These are phyloP conservation scores for Drosophila ohnishii DNA, from an alignment of 1,140 invertebrate genomes.

Conservation along the genomic window DNA sequence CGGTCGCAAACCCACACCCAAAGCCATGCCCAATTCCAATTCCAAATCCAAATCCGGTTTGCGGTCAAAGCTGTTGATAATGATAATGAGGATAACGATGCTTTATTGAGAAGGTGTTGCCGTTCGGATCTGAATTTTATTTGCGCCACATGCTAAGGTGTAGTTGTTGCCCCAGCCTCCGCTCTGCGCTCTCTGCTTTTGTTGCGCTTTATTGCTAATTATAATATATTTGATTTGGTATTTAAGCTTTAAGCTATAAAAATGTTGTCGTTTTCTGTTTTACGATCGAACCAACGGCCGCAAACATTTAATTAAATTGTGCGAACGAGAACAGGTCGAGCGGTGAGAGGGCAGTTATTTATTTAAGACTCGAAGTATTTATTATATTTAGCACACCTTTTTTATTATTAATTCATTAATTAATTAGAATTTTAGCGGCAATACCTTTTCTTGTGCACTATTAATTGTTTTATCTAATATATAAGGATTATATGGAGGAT, in stretches of 20 bases:
- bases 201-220: constrained; percentile 62
- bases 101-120: constrained; percentile 79
- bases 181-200: constrained; percentile 2
- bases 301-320: constrained; percentile 63
- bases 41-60: constrained; percentile 60
- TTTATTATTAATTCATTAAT: neutral
- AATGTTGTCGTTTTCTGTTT: constrained; percentile 64
- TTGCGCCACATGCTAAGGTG: constrained; percentile 37
- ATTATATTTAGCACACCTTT: constrained; percentile 25
- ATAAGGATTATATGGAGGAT: too few relatives aligned
- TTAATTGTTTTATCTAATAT: neutral
- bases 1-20: neutral
- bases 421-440: neutral
- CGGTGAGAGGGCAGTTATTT: neutral
- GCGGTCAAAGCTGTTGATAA: constrained; percentile 76
- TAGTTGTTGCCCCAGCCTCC: constrained; percentile 16
- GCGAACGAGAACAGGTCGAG: constrained; percentile 47
- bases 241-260: constrained; percentile 69
- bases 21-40: constrained; percentile 35
- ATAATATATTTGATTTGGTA: constrained; percentile 75
- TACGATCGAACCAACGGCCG: constrained; percentile 42
- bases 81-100: constrained; percentile 79
- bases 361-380: constrained; percentile 5
- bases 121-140: constrained; percentile 60
- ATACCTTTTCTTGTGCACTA: neutral